Percentiles rank a stretch among this genome's conserved stretches.
Conservation (phyloP, 1,140 invertebrate genomes). For the Diorhabda sublineata region DNA sequence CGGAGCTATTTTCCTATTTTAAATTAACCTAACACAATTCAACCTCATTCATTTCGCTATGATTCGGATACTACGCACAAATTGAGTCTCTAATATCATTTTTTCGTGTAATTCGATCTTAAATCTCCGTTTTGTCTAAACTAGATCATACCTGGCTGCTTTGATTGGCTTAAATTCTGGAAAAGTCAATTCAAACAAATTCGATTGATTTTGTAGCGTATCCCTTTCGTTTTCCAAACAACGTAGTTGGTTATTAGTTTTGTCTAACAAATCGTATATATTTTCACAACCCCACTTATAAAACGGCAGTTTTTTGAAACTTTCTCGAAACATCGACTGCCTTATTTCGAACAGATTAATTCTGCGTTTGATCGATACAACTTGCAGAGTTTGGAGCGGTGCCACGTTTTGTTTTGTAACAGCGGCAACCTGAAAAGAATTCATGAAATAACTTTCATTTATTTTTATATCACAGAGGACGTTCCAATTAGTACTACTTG, state of each 20-base stretch:
- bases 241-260: constrained; percentile 62
- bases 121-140: constrained; percentile 71
- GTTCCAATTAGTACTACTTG: too few species aligned
- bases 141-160: constrained; percentile 71
- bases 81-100: too few species aligned
- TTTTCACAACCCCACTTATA: constrained; percentile 70
- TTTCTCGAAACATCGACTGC: constrained; percentile 71
- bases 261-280: constrained; percentile 73
- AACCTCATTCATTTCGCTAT: too few species aligned
- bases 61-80: too few species aligned
- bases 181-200: constrained; percentile 80
- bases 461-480: too few species aligned
- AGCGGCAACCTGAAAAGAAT: constrained; percentile 54
- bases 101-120: too few species aligned
- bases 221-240: constrained; percentile 67
- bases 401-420: constrained; percentile 83
- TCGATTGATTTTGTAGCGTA: constrained; percentile 67
- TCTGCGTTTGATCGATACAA: constrained; percentile 58
- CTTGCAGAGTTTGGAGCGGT: constrained; percentile 65
- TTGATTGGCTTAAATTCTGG: constrained; percentile 78
- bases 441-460: too few species aligned
- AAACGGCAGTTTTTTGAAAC: constrained; percentile 62
- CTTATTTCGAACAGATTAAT: constrained; percentile 74
- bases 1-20: too few species aligned
- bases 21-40: too few species aligned